These are phyloP conservation scores for Ricordea florida DNA, from an alignment of 92 coral and sea anemone genomes.

Conservation along the genomic window DNA sequence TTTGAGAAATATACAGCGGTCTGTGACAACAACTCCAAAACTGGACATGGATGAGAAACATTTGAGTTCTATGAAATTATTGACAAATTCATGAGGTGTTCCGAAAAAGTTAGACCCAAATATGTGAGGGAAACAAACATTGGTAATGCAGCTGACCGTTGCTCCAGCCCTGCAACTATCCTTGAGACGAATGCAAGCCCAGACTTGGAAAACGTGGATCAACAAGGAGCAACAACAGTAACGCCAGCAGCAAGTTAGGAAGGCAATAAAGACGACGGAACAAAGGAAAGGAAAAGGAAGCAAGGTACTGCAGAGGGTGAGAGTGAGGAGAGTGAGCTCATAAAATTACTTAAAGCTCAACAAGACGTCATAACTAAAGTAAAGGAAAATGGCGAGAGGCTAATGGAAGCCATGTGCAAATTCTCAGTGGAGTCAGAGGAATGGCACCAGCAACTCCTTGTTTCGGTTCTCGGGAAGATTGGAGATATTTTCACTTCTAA, in stretches of 20 bases:
- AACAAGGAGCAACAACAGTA: conserved; percentile 13
- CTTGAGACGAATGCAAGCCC: no score
- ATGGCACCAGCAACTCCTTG: conserved; percentile 20
- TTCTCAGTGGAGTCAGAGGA: conserved; percentile 9
- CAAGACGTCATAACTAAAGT: conserved; percentile 14
- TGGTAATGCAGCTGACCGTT: not conserved
- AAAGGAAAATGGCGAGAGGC: conserved; percentile 20
- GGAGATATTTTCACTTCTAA: conserved; percentile 40
- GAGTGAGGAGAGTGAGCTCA: not conserved
- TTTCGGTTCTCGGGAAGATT: conserved; percentile 21
- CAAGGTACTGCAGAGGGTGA: conserved; percentile 10
- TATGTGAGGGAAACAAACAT: conserved; percentile 16
- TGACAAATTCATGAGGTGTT: conserved; percentile 38
- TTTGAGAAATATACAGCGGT: conserved; percentile 30
- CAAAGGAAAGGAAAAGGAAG: conserved; percentile 10
- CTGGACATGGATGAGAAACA: conserved; percentile 25
- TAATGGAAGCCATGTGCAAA: not conserved
- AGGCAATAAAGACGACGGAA: not conserved
- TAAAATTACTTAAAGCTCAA: conserved; percentile 36
- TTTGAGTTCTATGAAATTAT: conserved; percentile 18
- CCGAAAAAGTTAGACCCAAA: conserved; percentile 36
- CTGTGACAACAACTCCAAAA: conserved; percentile 30
- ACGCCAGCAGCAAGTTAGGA: conserved; percentile 26
- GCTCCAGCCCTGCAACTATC: not conserved
- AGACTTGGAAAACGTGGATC: conserved; percentile 17